These are phyloP conservation scores for Galleria mellonella DNA, from an alignment of 1,140 invertebrate genomes.

Conservation along the genomic window DNA sequence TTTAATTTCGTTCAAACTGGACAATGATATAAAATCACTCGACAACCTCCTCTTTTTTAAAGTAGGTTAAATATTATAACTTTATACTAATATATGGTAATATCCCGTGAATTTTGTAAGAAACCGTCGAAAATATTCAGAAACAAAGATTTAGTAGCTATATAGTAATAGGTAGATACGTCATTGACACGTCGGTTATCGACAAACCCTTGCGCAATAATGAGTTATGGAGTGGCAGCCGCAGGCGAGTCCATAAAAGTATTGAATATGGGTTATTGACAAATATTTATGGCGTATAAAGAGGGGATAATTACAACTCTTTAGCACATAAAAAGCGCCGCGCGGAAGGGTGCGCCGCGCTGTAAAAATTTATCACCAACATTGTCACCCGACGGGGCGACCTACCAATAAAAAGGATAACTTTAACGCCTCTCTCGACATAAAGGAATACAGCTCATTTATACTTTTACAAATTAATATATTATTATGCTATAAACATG, in stretches of 20 bases:
- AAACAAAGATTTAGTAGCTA: slow-evolving; percentile 12
- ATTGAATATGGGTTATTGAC: slow-evolving; percentile 67
- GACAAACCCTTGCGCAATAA: slow-evolving; percentile 49
- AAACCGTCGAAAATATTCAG: too few relatives aligned
- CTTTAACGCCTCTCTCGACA: neutral
- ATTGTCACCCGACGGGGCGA: slow-evolving; percentile 35
- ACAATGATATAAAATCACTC: too few relatives aligned
- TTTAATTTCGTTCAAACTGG: too few relatives aligned
- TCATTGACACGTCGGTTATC: slow-evolving; percentile 33
- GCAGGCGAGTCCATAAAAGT: slow-evolving; percentile 61
- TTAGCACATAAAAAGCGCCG: slow-evolving; percentile 66
- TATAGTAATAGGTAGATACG: slow-evolving; percentile 27
- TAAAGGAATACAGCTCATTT: too few relatives aligned
- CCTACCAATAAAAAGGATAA: slow-evolving; percentile 18
- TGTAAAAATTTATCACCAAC: slow-evolving; percentile 57
- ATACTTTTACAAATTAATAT: slow-evolving; percentile 6
- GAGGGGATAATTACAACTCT: slow-evolving; percentile 73
- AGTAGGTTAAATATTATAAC: too few relatives aligned
- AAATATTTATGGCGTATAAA: slow-evolving; percentile 71
- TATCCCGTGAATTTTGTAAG: too few relatives aligned
- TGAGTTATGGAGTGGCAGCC: slow-evolving; percentile 59
- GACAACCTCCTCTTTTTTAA: too few relatives aligned
- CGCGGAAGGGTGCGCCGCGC: slow-evolving; percentile 48
- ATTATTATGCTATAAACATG: slow-evolving; percentile 8
- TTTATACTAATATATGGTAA: too few relatives aligned